These are phyloP conservation scores for Athalia circularis DNA, from an alignment of 2,888 invertebrate genomes.

Conservation along the genomic window DNA sequence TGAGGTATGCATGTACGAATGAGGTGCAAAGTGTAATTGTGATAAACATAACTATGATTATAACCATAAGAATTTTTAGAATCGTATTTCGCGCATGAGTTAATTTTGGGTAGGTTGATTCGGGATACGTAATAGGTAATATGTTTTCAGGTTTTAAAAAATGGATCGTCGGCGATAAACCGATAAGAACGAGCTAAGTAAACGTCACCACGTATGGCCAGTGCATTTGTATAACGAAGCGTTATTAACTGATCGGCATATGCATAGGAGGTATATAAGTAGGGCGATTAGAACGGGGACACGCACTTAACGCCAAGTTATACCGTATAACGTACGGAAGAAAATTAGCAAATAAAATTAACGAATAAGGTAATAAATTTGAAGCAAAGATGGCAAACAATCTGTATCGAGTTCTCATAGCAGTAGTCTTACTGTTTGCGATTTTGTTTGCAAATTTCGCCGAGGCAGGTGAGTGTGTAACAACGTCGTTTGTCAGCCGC, in stretches of 20 bases:
- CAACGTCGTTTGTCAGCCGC: too few species aligned
- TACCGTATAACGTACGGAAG: not conserved
- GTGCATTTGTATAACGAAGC: not conserved
- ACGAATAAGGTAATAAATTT: not conserved
- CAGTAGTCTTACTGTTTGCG: not conserved
- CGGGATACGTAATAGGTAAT: too few species aligned
- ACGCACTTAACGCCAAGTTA: constrained; percentile 15
- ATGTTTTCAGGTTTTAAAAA: too few species aligned
- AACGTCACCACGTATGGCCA: constrained; percentile 7
- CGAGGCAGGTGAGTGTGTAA: constrained; percentile 2
- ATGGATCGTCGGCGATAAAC: too few species aligned
- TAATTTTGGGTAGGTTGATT: too few species aligned
- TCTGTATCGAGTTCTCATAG: not conserved
- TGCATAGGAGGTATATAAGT: constrained; percentile 14
- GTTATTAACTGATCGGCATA: not conserved
- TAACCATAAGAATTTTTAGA: too few species aligned
- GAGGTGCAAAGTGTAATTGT: too few species aligned
- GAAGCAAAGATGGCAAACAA: constrained; percentile 26
- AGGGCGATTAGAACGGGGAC: not conserved
- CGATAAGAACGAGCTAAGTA: too few species aligned
- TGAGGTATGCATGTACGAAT: too few species aligned
- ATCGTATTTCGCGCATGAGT: too few species aligned
- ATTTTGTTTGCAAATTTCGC: not conserved
- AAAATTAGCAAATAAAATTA: not conserved
- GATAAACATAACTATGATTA: too few species aligned